A percentile compares a stretch with the other conserved stretches of the same genome.
These are phyloP conservation scores for Phallusia fumigata DNA, from an alignment of 23 tunicate genomes.

Conservation along the genomic window DNA sequence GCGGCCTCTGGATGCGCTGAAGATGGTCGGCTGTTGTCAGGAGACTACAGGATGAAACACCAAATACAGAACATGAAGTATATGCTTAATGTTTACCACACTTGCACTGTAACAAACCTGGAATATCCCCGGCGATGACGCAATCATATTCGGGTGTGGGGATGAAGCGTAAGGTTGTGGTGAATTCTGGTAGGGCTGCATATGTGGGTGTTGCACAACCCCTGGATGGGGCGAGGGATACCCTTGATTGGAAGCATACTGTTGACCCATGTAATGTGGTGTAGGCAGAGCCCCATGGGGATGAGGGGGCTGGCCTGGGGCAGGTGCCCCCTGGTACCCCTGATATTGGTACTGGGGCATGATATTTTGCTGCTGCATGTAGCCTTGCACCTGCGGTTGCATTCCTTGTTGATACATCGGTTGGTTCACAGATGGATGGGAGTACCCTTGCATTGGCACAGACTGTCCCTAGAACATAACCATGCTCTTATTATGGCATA, in stretches of 20 bases:
- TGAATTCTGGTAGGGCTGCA: conserved; percentile 22
- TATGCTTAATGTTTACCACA: too few relatives aligned
- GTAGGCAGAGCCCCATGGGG: conserved; percentile 22
- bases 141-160: conserved; percentile 44
- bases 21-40: conserved; percentile 60
- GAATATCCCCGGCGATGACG: conserved; percentile 38
- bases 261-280: conserved; percentile 48
- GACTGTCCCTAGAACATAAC: not conserved
- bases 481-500: too few relatives aligned
- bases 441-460: conserved; percentile 2
- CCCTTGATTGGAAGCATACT: conserved; percentile 21
- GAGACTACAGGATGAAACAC: conserved; percentile 36
- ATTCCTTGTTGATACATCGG: not conserved
- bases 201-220: conserved; percentile 36
- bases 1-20: conserved; percentile 53
- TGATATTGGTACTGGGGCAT: conserved; percentile 32
- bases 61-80: too few relatives aligned
- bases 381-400: not conserved
- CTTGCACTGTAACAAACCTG: conserved; percentile 5
- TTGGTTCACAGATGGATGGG: not conserved
- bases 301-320: conserved; percentile 21
- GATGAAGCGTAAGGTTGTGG: conserved; percentile 51
- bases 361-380: conserved; percentile 19
- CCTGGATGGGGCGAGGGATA: conserved; percentile 47
- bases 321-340: conserved; percentile 34